Conservation (phyloP, 2,888 invertebrate species). For the Trichopria drosophilae region DNA sequence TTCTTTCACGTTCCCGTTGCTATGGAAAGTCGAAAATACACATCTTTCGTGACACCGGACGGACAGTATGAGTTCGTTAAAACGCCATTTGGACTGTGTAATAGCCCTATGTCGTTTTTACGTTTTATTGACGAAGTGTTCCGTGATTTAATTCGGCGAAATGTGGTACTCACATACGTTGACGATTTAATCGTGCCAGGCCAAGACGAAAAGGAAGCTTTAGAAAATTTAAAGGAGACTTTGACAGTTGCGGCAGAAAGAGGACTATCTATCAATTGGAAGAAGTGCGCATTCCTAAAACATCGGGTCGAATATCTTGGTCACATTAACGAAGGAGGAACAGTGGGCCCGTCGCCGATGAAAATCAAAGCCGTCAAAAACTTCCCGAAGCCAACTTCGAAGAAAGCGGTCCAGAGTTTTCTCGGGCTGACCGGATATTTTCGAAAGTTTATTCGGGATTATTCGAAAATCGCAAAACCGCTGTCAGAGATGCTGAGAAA, state of each 20-base stretch:
- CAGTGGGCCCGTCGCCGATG: constrained; percentile 37
- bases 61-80: constrained; percentile 35
- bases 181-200: constrained; percentile 28
- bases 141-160: constrained; percentile 6
- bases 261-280: constrained; percentile 33
- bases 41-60: constrained; percentile 36
- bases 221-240: constrained; percentile 25
- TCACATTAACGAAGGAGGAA: constrained; percentile 41
- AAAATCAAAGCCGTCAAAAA: constrained; percentile 42
- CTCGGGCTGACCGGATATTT: too few relatives aligned
- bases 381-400: constrained; percentile 42
- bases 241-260: constrained; percentile 28
- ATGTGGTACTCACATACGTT: constrained; percentile 23
- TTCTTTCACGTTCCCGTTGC: constrained; percentile 39
- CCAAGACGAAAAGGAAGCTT: constrained; percentile 7
- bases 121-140: constrained; percentile 21
- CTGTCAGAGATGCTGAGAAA: too few relatives aligned
- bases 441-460: constrained; percentile 48
- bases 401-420: constrained; percentile 45
- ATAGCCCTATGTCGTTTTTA: constrained; percentile 20
- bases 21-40: constrained; percentile 34
- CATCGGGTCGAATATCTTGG: constrained; percentile 39
- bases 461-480: constrained; percentile 46
- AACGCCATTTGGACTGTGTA: constrained; percentile 28
- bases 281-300: constrained; percentile 35